A percentile compares a stretch with the other conserved stretches of the same genome.
phyloP scores from a whole-genome alignment of 2,888 invertebrate genomes.

The Physocephala rufipes region DNA sequence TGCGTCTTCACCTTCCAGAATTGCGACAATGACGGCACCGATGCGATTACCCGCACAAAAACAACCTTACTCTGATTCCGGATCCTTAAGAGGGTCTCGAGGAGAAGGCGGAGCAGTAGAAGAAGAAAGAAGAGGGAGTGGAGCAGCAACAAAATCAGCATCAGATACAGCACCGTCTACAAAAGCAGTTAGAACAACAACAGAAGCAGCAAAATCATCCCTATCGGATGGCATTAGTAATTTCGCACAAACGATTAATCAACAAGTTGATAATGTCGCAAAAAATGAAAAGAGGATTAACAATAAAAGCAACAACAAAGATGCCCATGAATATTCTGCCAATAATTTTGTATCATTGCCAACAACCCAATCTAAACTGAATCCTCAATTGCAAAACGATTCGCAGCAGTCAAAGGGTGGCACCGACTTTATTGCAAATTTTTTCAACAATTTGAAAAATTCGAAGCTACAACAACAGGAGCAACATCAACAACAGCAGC shows the following conservation, averaged over 20 bases:
- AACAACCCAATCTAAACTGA: neutral
- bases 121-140: neutral
- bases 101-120: too few relatives aligned
- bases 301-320: slow-evolving; percentile 7
- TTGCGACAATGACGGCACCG: slow-evolving; percentile 14
- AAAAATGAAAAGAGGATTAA: neutral
- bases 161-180: slow-evolving; percentile 3
- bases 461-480: slow-evolving; percentile 27
- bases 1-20: slow-evolving; percentile 31
- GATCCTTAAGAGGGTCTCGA: neutral
- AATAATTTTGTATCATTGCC: slow-evolving; percentile 9
- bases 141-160: slow-evolving; percentile 1
- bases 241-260: slow-evolving; percentile 15
- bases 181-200: too few relatives aligned
- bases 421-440: slow-evolving; percentile 29
- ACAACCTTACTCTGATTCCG: slow-evolving; percentile 4
- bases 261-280: neutral
- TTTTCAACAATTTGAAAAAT: slow-evolving; percentile 23
- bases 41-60: slow-evolving; percentile 1
- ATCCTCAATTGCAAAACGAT: neutral
- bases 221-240: too few relatives aligned
- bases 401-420: slow-evolving; percentile 20
- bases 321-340: neutral
- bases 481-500: slow-evolving; percentile 24
- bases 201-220: slow-evolving; percentile 25